These are phyloP conservation scores for Dipodomys ordii DNA, from an alignment of 2,113 vertebrate genomes.

Conservation along the genomic window DNA sequence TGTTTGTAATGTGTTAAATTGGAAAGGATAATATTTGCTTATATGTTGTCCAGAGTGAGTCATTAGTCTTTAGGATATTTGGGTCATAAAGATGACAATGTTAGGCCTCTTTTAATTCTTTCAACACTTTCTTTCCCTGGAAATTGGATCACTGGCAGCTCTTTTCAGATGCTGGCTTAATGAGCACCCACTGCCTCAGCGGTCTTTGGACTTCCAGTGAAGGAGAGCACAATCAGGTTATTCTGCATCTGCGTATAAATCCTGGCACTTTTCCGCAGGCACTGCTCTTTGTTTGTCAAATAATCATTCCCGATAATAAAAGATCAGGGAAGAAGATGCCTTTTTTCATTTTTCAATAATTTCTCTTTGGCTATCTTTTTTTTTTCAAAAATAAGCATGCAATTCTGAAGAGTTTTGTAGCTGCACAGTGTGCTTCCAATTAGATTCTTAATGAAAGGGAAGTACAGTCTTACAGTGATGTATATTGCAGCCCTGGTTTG, in stretches of 20 bases:
- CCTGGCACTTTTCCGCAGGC: constrained; percentile 65
- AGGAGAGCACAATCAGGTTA: constrained; percentile 64
- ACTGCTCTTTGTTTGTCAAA: constrained; percentile 80
- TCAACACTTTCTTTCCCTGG: constrained; percentile 47
- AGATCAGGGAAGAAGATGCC: constrained; percentile 75
- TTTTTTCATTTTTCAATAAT: constrained; percentile 77
- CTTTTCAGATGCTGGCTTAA: constrained; percentile 61
- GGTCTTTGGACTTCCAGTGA: constrained; percentile 8
- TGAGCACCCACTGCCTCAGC: constrained; percentile 25
- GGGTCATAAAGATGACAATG: not conserved
- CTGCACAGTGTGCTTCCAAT: constrained; percentile 83
- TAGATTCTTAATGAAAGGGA: constrained; percentile 85
- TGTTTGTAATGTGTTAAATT: not conserved
- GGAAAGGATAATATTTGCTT: not conserved
- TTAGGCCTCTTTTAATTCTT: constrained; percentile 38
- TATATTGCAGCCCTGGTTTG: constrained; percentile 72
- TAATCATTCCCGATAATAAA: constrained; percentile 82
- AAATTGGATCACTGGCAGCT: constrained; percentile 42
- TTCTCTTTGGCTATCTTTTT: constrained; percentile 82
- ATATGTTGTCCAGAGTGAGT: not conserved
- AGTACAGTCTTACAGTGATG: constrained; percentile 75
- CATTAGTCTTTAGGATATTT: not conserved
- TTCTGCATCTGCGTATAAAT: constrained; percentile 68
- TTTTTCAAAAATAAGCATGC: constrained; percentile 75
- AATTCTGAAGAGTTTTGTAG: constrained; percentile 81